Base-by-base conservation (phyloP, 1,140 invertebrate genomes). In the Drosophila sucinea region DNA sequence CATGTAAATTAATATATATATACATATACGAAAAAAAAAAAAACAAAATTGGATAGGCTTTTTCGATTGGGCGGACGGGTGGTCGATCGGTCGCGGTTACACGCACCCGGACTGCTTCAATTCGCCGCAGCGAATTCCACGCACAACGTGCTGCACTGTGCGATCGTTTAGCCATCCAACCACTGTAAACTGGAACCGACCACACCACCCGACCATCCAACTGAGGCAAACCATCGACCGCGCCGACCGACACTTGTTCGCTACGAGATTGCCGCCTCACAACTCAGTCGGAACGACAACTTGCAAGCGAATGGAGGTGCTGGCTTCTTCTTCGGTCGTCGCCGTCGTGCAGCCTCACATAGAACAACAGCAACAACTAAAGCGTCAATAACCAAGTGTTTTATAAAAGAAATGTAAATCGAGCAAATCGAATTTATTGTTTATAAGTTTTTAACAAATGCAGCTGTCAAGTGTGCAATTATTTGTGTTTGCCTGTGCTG, bases 221-320 rank as follows among this genome's bases (percentile, higher is more conserved):
- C 67, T 63, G 60, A 38, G 70, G 64, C 44, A 67, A 51, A 40
- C 25, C 25, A 38, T 61, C 61, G 58, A 87, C 84, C 84, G 84
- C 25, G 44, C 66, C 61, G 58, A 87, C 84, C 84, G 84, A 89
- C 84, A 89, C 84, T 89, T 89, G 85, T 87, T 87, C 83, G 83
- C 79, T 74, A 66, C 76, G 62, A 79, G 83, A 76, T 73, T 83
- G 76, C 79, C 64, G 67, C 64, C 55, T 23, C 41, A 55, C 61
- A 71, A 70, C 84, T 89, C 85, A 89, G 74, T 89, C 84, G 77
- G 73, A 90, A 84, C 84, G 77, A 89, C 70, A 89, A 90, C 84
- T 89, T 71, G 73, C 73, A 74, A 83, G 84, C 84, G 84, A 89
- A 89, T 89, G 80, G 85, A 89, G 84, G 85, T 89, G 84, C 77